Conservation (phyloP, 2,888 invertebrate genomes). For the Epiblema foenella region DNA sequence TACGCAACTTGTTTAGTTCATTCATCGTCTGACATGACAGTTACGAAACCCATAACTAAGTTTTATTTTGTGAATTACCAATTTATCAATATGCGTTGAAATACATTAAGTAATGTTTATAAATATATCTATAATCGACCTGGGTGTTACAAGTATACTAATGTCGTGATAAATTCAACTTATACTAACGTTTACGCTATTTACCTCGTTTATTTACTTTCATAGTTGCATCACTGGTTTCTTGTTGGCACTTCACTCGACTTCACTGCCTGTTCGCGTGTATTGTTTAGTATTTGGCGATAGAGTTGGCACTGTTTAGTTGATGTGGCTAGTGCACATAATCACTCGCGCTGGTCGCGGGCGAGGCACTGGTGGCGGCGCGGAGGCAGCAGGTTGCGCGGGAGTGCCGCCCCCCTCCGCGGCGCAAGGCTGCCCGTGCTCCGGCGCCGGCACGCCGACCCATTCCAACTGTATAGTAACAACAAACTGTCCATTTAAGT, state of each 20-base stretch:
- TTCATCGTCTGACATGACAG: slow-evolving; percentile 62
- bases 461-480: slow-evolving; percentile 82
- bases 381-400: slow-evolving; percentile 77
- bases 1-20: slow-evolving; percentile 56
- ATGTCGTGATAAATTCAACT: slow-evolving; percentile 51
- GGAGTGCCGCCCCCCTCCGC: slow-evolving; percentile 56
- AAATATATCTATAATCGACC: slow-evolving; percentile 9
- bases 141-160: slow-evolving; percentile 56
- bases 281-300: slow-evolving; percentile 53
- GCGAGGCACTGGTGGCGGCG: slow-evolving; percentile 70
- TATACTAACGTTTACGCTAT: slow-evolving; percentile 51
- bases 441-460: slow-evolving; percentile 64
- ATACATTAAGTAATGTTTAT: not conserved
- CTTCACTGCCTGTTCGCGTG: slow-evolving; percentile 58
- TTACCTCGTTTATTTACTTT: slow-evolving; percentile 63
- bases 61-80: not conserved
- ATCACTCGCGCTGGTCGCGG: slow-evolving; percentile 66
- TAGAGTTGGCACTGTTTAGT: slow-evolving; percentile 45
- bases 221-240: slow-evolving; percentile 63
- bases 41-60: slow-evolving; percentile 2
- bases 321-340: slow-evolving; percentile 56
- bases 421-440: slow-evolving; percentile 63
- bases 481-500: slow-evolving; percentile 84
- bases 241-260: slow-evolving; percentile 64
- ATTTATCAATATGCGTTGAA: not conserved